Evolutionary conservation across 2,797 vertebrate species (phyloP), one percentile per base, ranked within the genome.

Genomic region (Sebastes kiyomatsui): DNA sequence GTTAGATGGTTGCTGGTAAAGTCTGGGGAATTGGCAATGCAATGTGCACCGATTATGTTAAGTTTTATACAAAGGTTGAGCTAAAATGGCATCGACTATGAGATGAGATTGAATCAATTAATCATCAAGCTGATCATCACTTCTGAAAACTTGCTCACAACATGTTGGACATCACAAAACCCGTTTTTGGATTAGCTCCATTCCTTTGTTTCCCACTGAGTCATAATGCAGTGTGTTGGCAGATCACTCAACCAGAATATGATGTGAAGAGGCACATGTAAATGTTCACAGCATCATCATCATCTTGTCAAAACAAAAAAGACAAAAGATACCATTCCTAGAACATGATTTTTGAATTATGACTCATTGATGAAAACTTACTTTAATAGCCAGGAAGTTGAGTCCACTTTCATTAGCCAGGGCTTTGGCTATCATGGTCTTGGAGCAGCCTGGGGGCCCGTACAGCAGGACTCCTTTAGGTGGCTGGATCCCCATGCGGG

Each of bases 371-470:
- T 16, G 11, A 2, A 81, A 80, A 91, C 89, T 81, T 89, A 99
- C 98, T 97, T 99, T 99, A 75, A 99, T 92, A 67, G 98, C 96
- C 54, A 99, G 90, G 87, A 99, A 99, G 93, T 99, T 99, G 89
- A 99, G 96, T 1, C 97, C 96, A 32, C 98, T 99, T 91, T 99
- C 98, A 77, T 95, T 97, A 68, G 98, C 98, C 88, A 99, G 90
- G 32, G 98, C 98, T 92, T 99, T 98, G 52, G 98, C 98, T 58
- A 99, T 98, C 98, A 99, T 98, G 72, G 98, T 99, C 94, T 99
- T 99, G 49, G 98, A 99, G 93, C 98, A 99, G 30, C 98, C 98
- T 0, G 98, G 98, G 4, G 98, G 98, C 5, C 98, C 98, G 0
- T 99, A 99, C 13, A 99, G 96, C 60, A 99, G 96, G 28, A 99